These are phyloP conservation scores for Neria commutata DNA, from an alignment of 2,888 invertebrate species.

Conservation along the genomic window DNA sequence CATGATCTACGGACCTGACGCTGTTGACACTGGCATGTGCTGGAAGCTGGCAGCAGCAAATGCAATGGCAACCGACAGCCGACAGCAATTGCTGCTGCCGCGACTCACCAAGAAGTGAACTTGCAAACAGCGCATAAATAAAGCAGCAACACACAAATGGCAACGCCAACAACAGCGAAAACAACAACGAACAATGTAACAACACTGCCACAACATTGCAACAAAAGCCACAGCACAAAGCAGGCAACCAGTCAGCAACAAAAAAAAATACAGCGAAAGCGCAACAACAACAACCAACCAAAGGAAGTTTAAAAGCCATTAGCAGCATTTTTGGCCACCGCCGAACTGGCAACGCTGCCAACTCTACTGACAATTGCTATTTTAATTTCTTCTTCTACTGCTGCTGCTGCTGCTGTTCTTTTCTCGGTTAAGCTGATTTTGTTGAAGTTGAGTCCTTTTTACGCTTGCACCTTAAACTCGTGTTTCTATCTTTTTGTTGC, in stretches of 20 bases:
- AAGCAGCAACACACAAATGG: too few species aligned
- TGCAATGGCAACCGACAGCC: neutral
- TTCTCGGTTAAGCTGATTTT: too few species aligned
- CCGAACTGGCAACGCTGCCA: too few species aligned
- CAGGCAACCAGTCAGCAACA: neutral
- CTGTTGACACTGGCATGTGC: conserved; percentile 12
- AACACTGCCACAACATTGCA: too few species aligned
- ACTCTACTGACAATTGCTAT: conserved; percentile 4
- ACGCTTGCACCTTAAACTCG: too few species aligned
- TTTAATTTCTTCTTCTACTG: neutral
- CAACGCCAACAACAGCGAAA: neutral
- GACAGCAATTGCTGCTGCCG: neutral
- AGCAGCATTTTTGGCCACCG: conserved; percentile 7
- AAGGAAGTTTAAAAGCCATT: conserved; percentile 3
- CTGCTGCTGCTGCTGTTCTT: neutral
- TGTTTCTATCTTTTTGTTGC: too few species aligned
- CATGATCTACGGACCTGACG: conserved; percentile 22
- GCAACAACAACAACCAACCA: too few species aligned
- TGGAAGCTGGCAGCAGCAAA: conserved; percentile 1
- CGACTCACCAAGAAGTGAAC: neutral
- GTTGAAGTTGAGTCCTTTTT: too few species aligned
- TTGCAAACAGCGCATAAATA: conserved; percentile 2
- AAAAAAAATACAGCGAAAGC: neutral
- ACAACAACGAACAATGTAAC: too few species aligned
- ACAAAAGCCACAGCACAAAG: neutral